A percentile compares a stretch with the other conserved stretches of the same genome.
Conservation (phyloP, 2,113 vertebrate species). For the Gadus macrocephalus region DNA sequence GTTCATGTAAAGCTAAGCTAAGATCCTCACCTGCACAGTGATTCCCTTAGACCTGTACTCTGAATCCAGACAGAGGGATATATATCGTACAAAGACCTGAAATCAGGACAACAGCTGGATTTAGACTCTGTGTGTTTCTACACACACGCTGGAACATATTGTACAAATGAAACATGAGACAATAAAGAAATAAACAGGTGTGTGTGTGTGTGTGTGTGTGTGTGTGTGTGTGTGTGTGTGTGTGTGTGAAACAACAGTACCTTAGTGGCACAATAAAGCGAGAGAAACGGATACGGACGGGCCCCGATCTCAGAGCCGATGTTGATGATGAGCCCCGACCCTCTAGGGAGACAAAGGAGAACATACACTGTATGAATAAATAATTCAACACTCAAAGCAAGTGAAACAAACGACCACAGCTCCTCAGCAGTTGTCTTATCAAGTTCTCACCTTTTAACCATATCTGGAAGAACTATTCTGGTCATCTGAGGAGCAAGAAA, state of each 20-base stretch:
- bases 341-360: constrained; percentile 40
- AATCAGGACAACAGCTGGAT: constrained; percentile 20
- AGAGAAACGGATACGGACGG: constrained; percentile 66
- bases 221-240: not conserved
- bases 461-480: constrained; percentile 67
- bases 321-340: constrained; percentile 70
- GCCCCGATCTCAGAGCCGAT: constrained; percentile 61
- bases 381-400: too few species aligned
- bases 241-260: constrained; percentile 33
- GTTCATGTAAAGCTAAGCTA: not conserved
- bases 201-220: not conserved
- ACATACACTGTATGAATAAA: too few species aligned
- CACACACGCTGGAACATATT: too few species aligned
- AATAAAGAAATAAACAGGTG: too few species aligned
- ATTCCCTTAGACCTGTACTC: constrained; percentile 73
- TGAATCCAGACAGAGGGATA: constrained; percentile 67
- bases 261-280: constrained; percentile 71
- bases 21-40: constrained; percentile 69
- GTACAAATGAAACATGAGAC: too few species aligned
- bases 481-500: constrained; percentile 60
- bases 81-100: constrained; percentile 70
- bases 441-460: constrained; percentile 67
- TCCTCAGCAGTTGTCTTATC: not conserved
- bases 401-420: too few species aligned
- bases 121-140: not conserved